Base-by-base conservation (phyloP, 2,113 vertebrate species). In the Zosterops pallidus region DNA sequence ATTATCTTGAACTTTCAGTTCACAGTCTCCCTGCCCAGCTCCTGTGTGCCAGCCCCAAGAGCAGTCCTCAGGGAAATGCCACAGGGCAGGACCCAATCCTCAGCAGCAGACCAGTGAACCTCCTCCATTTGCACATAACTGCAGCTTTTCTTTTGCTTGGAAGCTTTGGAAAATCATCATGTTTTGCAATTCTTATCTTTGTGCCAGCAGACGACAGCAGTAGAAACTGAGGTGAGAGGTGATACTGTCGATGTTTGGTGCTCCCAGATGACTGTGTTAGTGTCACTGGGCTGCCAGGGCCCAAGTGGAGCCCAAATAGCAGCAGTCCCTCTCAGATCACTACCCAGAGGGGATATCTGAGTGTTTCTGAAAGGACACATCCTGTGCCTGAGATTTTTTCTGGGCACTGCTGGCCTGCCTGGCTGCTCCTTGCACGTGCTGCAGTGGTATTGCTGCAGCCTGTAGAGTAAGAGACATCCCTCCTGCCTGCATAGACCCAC, bases 321-420 rank as follows among this genome's bases (percentile, higher is more conserved):
- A 65, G 71, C 1, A 2, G 20, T 70, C 6, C 16, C 26, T 64
- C 87, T 55, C 26, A 24, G 39, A 7, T 29, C 53, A 26, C 56
- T 60, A 3, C n/a, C 79, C 67, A 52, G n/a, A 74, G 50, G 37
- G 49, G 31, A n/a, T 29, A 41, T 15, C 55, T 64, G 31, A 35
- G n/a, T n/a, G 22, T 52, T 81, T 81, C 55, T 44, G 46, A 74
- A 59, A 67, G 52, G 69, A 41, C 0, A 0, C 23, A 9, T 64
- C 25, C 35, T 35, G 37, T 6, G 9, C 12, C 63, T 21, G 56
- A 79, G 83, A 31, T 63, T 25, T 46, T n/a, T n/a, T 28, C 56
- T 0, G 0, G 37, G 60, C 2, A 1, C 79, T 65, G 50, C 31
- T 2, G 1, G 14, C 49, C 57, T 41, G 21, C 44, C 63, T 42